Evolutionary conservation across 2,113 vertebrate species (phyloP).

Genomic region (Epinephelus lanceolatus): DNA sequence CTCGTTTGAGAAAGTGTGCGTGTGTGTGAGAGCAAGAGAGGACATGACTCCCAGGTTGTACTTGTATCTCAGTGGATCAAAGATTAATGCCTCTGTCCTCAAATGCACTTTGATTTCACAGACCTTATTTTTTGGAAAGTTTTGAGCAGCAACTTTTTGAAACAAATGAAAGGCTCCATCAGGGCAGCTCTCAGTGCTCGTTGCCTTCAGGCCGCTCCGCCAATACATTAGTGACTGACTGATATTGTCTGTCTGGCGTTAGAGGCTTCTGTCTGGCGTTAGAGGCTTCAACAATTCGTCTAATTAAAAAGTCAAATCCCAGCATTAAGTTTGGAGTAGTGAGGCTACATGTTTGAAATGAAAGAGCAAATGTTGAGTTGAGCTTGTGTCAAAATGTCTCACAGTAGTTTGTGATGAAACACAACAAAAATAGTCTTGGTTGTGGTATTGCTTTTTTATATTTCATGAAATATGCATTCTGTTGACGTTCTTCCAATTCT

Average conservation of each 20-base stretch:
- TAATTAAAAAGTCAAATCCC: not conserved
- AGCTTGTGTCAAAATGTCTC: not conserved
- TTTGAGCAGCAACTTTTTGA: not conserved
- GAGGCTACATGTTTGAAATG: too few species aligned
- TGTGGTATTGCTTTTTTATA: slow-evolving; percentile 43
- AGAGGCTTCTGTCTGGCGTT: not conserved
- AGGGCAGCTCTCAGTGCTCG: not conserved
- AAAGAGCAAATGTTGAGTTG: not conserved
- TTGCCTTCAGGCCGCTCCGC: not conserved
- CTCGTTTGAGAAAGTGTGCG: not conserved
- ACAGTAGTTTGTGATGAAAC: slow-evolving; percentile 18
- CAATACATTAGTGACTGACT: not conserved
- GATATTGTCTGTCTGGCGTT: not conserved
- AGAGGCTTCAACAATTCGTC: not conserved
- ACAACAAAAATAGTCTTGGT: slow-evolving; percentile 27
- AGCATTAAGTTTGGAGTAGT: not conserved
- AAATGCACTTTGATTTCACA: not conserved
- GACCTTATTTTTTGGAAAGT: not conserved
- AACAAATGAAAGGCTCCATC: not conserved
- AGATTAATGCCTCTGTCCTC: slow-evolving; percentile 1
- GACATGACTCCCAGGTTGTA: not conserved
- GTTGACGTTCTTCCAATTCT: slow-evolving; percentile 25
- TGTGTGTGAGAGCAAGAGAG: not conserved
- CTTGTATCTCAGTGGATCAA: not conserved
- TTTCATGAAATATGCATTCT: slow-evolving; percentile 66